These are phyloP conservation scores for Sorex maritimensis DNA, from an alignment of 2,797 vertebrate genomes.

Conservation along the genomic window DNA sequence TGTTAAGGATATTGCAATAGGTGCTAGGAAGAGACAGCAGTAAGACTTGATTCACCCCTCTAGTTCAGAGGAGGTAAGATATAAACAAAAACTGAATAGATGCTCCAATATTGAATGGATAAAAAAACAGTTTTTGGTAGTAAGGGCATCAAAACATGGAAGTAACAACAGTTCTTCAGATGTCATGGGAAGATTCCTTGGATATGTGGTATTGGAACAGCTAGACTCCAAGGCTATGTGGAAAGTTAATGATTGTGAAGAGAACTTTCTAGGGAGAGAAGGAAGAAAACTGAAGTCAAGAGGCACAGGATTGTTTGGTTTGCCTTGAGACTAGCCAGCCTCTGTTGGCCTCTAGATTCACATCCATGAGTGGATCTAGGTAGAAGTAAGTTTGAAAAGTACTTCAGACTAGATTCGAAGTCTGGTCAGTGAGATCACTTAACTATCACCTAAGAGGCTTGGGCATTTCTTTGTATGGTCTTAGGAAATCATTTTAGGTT, in stretches of 20 bases:
- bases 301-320: background rate
- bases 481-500: constrained; percentile 23
- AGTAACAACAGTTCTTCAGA: background rate
- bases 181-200: background rate
- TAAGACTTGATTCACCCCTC: background rate
- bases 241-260: constrained; percentile 6
- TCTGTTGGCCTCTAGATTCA: background rate
- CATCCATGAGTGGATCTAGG: background rate
- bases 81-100: background rate
- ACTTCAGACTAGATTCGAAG: background rate
- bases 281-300: constrained; percentile 6
- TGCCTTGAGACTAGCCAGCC: background rate
- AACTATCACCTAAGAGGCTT: background rate
- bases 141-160: background rate
- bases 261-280: background rate
- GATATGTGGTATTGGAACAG: background rate
- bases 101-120: background rate
- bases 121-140: constrained; percentile 10
- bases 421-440: background rate
- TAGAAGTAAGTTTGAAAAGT: background rate
- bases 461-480: constrained; percentile 24
- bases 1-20: background rate
- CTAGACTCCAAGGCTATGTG: background rate
- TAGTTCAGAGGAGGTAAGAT: background rate
- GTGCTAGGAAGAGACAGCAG: background rate